A percentile compares a stretch with the other conserved stretches of the same genome.
Evolutionary conservation across 2,113 vertebrate genomes (phyloP).

Genomic region (Athene noctua): DNA sequence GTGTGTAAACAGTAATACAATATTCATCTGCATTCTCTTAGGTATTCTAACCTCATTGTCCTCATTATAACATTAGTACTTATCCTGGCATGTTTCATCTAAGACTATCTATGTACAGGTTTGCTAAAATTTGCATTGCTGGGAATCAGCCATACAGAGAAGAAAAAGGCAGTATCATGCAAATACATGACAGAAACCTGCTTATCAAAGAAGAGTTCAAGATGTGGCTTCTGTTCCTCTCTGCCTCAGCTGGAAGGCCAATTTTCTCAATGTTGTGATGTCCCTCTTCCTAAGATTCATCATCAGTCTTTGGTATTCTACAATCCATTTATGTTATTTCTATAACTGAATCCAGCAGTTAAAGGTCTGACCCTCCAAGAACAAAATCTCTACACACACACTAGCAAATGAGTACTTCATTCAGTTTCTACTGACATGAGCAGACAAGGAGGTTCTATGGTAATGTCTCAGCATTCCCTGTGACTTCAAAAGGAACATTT

Average conservation of each 20-base stretch:
- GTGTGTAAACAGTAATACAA: background rate
- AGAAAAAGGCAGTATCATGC: background rate
- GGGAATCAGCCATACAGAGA: background rate
- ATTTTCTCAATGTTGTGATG: background rate
- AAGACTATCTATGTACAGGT: background rate
- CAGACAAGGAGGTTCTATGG: rapidly evolving
- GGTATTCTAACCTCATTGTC: background rate
- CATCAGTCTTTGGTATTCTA: background rate
- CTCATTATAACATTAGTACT: background rate
- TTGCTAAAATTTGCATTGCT: background rate
- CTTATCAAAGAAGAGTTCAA: background rate
- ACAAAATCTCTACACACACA: background rate
- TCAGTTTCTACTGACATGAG: background rate
- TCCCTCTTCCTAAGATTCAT: background rate
- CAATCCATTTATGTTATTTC: background rate
- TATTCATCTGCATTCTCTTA: background rate
- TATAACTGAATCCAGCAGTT: background rate
- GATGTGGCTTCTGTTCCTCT: background rate
- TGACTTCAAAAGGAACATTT: background rate
- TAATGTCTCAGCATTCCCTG: background rate
- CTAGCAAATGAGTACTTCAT: background rate
- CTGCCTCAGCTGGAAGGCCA: background rate
- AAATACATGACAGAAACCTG: background rate
- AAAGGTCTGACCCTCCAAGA: background rate
- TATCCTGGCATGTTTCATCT: background rate